A percentile compares a stretch with the other conserved stretches of the same genome.
Conservation (phyloP, 2,888 invertebrate species). For the Netelia fuscicornis region DNA sequence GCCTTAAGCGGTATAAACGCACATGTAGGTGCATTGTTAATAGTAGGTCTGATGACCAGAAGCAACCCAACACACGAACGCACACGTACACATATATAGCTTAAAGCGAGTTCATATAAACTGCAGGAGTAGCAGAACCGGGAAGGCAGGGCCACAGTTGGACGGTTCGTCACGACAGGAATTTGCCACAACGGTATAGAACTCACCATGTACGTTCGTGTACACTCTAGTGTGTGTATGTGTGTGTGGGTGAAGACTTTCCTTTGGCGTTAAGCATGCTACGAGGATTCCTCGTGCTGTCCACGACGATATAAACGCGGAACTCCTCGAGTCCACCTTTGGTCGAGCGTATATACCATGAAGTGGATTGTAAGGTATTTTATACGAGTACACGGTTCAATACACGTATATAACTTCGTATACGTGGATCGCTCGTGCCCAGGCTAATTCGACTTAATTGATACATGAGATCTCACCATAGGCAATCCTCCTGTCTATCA, state of each 20-base stretch:
- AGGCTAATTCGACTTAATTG: slow-evolving; percentile 79
- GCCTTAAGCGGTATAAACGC: slow-evolving; percentile 71
- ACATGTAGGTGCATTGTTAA: slow-evolving; percentile 76
- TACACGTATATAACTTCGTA: slow-evolving; percentile 3
- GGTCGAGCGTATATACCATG: slow-evolving; percentile 38
- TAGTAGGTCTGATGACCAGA: slow-evolving; percentile 69
- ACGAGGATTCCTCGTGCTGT: slow-evolving; percentile 57
- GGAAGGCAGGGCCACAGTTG: slow-evolving; percentile 61
- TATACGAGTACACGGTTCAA: not conserved
- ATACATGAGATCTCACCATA: slow-evolving; percentile 76
- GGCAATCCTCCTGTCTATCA: slow-evolving; percentile 76
- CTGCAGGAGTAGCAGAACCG: slow-evolving; percentile 14
- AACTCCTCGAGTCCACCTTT: slow-evolving; percentile 47
- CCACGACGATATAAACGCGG: slow-evolving; percentile 65
- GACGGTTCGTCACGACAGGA: slow-evolving; percentile 69
- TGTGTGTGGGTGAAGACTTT: slow-evolving; percentile 46
- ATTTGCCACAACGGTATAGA: slow-evolving; percentile 62
- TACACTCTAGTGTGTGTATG: not conserved
- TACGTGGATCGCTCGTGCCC: slow-evolving; percentile 66
- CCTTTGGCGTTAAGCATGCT: slow-evolving; percentile 63
- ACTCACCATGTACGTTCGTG: not conserved
- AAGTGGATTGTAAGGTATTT: slow-evolving; percentile 27
- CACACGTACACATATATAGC: slow-evolving; percentile 2
- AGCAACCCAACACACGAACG: slow-evolving; percentile 44
- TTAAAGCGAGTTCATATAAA: not conserved